Conservation (phyloP, 2,113 vertebrate genomes). For the Morone chrysops region DNA sequence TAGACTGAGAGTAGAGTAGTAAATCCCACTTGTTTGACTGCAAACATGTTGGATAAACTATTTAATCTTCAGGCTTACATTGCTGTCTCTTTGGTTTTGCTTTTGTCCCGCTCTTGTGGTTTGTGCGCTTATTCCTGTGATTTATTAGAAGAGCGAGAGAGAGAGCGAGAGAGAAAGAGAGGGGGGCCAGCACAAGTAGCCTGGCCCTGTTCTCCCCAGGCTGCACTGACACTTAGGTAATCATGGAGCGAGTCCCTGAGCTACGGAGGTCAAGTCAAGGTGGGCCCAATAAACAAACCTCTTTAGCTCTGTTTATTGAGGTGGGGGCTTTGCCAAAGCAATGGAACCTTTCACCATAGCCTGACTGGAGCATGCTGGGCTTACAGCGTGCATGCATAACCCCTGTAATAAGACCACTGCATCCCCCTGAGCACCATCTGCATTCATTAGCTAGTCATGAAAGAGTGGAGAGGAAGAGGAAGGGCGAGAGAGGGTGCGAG, state of each 20-base stretch:
- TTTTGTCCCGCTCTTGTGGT: conserved; percentile 44
- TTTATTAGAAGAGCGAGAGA: conserved; percentile 69
- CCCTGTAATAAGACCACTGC: conserved; percentile 76
- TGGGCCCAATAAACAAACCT: conserved; percentile 85
- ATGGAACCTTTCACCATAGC: conserved; percentile 75
- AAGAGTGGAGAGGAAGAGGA: conserved; percentile 57
- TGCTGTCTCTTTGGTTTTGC: conserved; percentile 36
- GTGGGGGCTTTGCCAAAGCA: conserved; percentile 73
- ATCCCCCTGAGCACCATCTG: conserved; percentile 76
- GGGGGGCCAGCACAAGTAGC: conserved; percentile 31
- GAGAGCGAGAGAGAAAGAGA: conserved; percentile 33
- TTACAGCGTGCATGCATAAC: conserved; percentile 66
- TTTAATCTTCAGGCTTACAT: conserved; percentile 46
- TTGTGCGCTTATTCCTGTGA: conserved; percentile 65
- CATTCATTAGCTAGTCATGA: conserved; percentile 80
- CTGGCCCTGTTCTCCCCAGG: conserved; percentile 45
- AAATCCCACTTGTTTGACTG: conserved; percentile 51
- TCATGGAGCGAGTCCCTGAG: conserved; percentile 78
- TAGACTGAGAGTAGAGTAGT: conserved; percentile 6
- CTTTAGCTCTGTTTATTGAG: conserved; percentile 83
- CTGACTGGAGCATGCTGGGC: conserved; percentile 56
- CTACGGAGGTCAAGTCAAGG: conserved; percentile 82
- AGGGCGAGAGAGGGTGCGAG: conserved; percentile 26
- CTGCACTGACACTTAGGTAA: conserved; percentile 77
- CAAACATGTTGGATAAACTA: conserved; percentile 60